These are phyloP conservation scores for Pachliopta kotzebuea DNA, from an alignment of 2,888 invertebrate genomes.

Conservation along the genomic window DNA sequence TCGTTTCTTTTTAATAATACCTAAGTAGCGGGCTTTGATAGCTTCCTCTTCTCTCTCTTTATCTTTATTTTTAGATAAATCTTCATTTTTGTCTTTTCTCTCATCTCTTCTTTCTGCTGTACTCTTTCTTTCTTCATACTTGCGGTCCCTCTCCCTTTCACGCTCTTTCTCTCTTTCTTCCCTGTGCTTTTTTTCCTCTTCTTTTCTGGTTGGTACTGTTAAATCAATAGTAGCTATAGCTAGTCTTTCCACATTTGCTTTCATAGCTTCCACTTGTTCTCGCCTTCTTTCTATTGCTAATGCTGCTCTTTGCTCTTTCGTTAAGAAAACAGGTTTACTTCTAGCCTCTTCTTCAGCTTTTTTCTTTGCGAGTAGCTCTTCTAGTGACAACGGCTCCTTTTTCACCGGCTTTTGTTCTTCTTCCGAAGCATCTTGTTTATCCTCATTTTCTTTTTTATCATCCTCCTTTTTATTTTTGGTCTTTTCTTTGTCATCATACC, in stretches of 20 bases:
- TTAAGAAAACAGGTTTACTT: constrained; percentile 97
- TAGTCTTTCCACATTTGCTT: constrained; percentile 82
- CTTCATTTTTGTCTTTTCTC: constrained; percentile 76
- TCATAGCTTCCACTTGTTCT: constrained; percentile 91
- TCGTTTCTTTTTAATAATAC: constrained; percentile 95
- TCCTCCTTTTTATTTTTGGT: constrained; percentile 60
- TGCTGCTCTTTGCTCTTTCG: constrained; percentile 96
- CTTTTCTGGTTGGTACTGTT: constrained; percentile 73
- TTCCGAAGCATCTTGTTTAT: constrained; percentile 58
- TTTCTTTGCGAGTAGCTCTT: constrained; percentile 96
- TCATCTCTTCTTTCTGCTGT: constrained; percentile 73
- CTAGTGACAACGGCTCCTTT: constrained; percentile 95
- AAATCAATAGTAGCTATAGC: constrained; percentile 68
- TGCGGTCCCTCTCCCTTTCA: constrained; percentile 66
- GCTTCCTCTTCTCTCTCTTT: constrained; percentile 96
- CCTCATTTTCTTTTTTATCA: constrained; percentile 59
- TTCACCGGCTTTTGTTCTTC: constrained; percentile 63
- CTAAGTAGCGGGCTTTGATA: constrained; percentile 96
- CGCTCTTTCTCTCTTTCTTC: constrained; percentile 78
- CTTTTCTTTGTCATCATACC: constrained; percentile 68
- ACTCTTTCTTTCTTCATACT: constrained; percentile 76
- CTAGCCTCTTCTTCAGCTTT: constrained; percentile 97
- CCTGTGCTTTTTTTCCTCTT: constrained; percentile 63
- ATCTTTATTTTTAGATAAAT: constrained; percentile 84
- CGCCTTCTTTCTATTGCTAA: constrained; percentile 94